These are phyloP conservation scores for Elymnias hypermnestra DNA, from an alignment of 1,140 invertebrate genomes.

Conservation along the genomic window DNA sequence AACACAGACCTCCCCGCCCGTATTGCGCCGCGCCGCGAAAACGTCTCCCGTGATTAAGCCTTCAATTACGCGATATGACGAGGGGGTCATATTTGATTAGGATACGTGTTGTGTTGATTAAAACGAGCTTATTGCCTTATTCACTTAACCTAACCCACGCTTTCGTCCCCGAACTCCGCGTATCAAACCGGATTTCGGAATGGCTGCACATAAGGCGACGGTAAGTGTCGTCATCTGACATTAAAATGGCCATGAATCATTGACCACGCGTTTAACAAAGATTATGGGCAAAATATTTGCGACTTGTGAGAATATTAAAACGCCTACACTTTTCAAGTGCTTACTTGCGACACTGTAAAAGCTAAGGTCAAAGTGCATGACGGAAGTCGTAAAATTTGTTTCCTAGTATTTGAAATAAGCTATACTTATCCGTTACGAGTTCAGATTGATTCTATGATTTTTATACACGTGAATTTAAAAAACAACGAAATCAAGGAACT, in stretches of 20 bases:
- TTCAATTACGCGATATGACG: slow-evolving; percentile 71
- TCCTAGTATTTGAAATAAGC: too few species aligned
- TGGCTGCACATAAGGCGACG: slow-evolving; percentile 26
- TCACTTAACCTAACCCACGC: slow-evolving; percentile 49
- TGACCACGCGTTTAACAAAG: slow-evolving; percentile 23
- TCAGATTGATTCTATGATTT: too few species aligned
- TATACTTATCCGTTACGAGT: too few species aligned
- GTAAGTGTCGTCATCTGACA: slow-evolving; percentile 44
- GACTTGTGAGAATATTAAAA: slow-evolving; percentile 23
- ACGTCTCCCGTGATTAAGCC: slow-evolving; percentile 67
- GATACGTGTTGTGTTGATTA: slow-evolving; percentile 70
- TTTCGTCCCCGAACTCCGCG: slow-evolving; percentile 7
- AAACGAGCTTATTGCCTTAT: slow-evolving; percentile 69
- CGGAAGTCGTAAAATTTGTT: too few species aligned
- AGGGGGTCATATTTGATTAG: slow-evolving; percentile 73
- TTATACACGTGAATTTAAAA: too few species aligned
- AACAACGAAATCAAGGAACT: too few species aligned
- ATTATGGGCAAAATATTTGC: slow-evolving; percentile 24
- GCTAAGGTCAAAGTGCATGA: neutral
- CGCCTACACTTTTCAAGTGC: slow-evolving; percentile 24
- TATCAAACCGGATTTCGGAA: slow-evolving; percentile 42
- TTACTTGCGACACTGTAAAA: neutral
- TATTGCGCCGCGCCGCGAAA: slow-evolving; percentile 29
- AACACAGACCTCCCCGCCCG: slow-evolving; percentile 47
- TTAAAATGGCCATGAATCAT: slow-evolving; percentile 51